Conservation (phyloP, 2,113 vertebrate species). For the Poicephalus meyeri region DNA sequence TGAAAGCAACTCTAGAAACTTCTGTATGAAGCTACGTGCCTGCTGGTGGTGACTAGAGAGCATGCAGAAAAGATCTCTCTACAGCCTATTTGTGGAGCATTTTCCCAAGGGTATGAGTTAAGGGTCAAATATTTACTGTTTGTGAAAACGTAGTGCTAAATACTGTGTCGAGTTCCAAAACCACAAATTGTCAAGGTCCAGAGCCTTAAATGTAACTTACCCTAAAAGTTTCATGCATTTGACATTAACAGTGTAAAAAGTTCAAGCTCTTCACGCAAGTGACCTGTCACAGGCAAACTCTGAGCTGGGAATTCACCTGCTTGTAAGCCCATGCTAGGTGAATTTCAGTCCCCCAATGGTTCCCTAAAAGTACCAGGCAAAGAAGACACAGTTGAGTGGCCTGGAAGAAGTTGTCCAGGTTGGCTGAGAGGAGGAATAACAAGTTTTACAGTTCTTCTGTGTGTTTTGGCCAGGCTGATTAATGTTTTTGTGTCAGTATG, state of each 20-base stretch:
- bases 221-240: not conserved
- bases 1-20: not conserved
- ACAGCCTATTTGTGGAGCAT: not conserved
- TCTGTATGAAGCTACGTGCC: not conserved
- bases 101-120: slow-evolving; percentile 6
- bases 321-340: rapidly evolving
- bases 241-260: not conserved
- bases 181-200: not conserved
- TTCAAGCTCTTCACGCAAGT: not conserved
- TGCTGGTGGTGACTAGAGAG: not conserved
- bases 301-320: not conserved
- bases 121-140: slow-evolving; percentile 4
- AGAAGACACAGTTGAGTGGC: not conserved
- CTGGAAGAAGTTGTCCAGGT: not conserved
- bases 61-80: not conserved
- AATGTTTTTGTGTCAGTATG: not conserved
- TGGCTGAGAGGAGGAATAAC: not conserved
- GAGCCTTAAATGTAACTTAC: not conserved
- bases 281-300: rapidly evolving
- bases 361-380: not conserved
- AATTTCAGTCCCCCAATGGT: not conserved
- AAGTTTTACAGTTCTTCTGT: not conserved
- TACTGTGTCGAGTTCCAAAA: not conserved
- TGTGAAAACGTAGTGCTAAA: not conserved
- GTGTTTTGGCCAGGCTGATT: slow-evolving; percentile 26